Conservation (phyloP, 2,888 invertebrate genomes). For the Cataglyphis altisquamis region DNA sequence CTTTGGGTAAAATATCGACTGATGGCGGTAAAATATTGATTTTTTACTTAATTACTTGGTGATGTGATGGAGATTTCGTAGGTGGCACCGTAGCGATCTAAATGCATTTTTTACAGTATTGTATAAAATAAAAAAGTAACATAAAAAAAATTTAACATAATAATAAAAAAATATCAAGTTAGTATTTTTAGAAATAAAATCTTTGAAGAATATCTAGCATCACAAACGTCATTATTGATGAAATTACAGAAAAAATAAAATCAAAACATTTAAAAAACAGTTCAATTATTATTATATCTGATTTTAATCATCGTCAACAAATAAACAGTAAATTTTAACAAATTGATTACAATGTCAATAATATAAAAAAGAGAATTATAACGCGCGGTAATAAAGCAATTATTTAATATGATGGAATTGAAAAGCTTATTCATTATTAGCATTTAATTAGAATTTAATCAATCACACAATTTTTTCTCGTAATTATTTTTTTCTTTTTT, state of each 20-base stretch:
- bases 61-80: conserved; percentile 5
- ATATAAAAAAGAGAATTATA: conserved; percentile 8
- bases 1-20: conserved; percentile 29
- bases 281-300: background rate
- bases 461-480: background rate
- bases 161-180: background rate
- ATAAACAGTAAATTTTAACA: background rate
- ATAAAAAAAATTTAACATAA: background rate
- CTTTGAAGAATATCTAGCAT: background rate
- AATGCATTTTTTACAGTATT: background rate
- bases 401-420: background rate
- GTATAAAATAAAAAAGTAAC: background rate
- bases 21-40: conserved; percentile 12
- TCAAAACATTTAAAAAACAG: no score
- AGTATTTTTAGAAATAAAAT: background rate
- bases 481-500: background rate
- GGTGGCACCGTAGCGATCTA: conserved; percentile 28
- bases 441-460: background rate
- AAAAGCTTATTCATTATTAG: background rate
- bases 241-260: background rate
- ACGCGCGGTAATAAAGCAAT: background rate
- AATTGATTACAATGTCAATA: background rate
- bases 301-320: background rate
- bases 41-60: background rate
- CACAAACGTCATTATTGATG: background rate